A percentile compares a stretch with the other conserved stretches of the same genome.
Evolutionary conservation across 2,888 invertebrate species (phyloP).

Genomic region (Drosophila mercatorum): DNA sequence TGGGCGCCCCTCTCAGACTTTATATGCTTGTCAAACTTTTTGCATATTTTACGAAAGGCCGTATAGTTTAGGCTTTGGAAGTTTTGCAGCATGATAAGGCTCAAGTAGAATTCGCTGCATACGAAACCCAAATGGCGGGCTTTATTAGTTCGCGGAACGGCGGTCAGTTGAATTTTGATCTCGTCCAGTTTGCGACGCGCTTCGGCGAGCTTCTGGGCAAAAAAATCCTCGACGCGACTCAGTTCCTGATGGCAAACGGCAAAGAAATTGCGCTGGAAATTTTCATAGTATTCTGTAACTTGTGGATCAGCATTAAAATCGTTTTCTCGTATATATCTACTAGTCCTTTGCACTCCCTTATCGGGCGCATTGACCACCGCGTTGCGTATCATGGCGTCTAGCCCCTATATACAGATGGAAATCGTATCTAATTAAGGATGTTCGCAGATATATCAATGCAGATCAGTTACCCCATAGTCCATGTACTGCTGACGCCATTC

Average conservation of each 20-base stretch:
- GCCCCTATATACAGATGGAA: constrained; percentile 84
- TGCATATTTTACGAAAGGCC: constrained; percentile 98
- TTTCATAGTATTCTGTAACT: constrained; percentile 10
- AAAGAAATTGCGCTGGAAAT: constrained; percentile 92
- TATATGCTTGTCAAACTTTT: constrained; percentile 97
- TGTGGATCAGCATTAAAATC: not conserved
- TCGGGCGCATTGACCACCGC: constrained; percentile 92
- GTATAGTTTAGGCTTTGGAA: constrained; percentile 98
- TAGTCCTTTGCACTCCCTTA: not conserved
- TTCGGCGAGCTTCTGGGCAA: constrained; percentile 97
- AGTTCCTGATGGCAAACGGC: constrained; percentile 95
- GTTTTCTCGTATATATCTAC: not conserved
- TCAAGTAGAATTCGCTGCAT: constrained; percentile 98
- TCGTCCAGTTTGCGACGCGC: constrained; percentile 92
- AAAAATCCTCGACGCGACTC: constrained; percentile 97
- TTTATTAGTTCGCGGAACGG: not conserved
- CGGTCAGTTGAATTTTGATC: constrained; percentile 2
- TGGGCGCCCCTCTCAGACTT: constrained; percentile 91
- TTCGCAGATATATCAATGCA: too few species aligned
- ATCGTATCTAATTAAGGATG: not conserved
- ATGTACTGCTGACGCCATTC: constrained; percentile 99
- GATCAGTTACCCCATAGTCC: constrained; percentile 88
- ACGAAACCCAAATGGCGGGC: constrained; percentile 88
- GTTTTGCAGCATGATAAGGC: constrained; percentile 97
- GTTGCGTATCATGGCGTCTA: constrained; percentile 95